Conservation (phyloP, 2,797 vertebrate species). For the Cossypha niveicapilla region DNA sequence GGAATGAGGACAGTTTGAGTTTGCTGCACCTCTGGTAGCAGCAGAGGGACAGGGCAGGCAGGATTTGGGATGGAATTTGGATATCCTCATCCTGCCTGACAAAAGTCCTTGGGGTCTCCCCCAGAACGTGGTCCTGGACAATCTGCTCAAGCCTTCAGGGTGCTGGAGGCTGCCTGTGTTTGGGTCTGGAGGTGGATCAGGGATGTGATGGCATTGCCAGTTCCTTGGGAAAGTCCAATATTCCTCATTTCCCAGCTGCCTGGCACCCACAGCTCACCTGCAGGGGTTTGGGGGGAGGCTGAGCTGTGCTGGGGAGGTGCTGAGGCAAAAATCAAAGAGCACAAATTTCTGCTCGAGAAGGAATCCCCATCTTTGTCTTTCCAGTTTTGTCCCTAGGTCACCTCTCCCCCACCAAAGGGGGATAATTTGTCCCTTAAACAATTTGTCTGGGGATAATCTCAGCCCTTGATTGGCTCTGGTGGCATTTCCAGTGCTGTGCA, state of each 20-base stretch:
- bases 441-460: neutral
- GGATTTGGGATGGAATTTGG: neutral
- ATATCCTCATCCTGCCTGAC: fast-evolving
- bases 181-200: neutral
- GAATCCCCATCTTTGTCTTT: neutral
- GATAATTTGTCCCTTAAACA: neutral
- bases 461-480: neutral
- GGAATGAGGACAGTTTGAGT: neutral
- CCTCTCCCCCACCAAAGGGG: neutral
- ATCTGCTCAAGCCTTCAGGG: neutral
- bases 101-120: neutral
- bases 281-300: neutral
- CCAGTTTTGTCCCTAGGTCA: neutral
- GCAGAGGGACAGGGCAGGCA: neutral
- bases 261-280: neutral
- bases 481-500: neutral
- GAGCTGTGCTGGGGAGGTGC: neutral
- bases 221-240: neutral
- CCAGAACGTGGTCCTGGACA: fast-evolving
- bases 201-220: neutral
- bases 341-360: neutral
- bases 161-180: neutral
- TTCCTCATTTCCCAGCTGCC: neutral
- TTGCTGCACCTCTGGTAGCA: neutral
- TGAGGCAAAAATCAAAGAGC: neutral